phyloP scores from a whole-genome alignment of 2,113 vertebrate species.

The Nyctereutes procyonoides region DNA sequence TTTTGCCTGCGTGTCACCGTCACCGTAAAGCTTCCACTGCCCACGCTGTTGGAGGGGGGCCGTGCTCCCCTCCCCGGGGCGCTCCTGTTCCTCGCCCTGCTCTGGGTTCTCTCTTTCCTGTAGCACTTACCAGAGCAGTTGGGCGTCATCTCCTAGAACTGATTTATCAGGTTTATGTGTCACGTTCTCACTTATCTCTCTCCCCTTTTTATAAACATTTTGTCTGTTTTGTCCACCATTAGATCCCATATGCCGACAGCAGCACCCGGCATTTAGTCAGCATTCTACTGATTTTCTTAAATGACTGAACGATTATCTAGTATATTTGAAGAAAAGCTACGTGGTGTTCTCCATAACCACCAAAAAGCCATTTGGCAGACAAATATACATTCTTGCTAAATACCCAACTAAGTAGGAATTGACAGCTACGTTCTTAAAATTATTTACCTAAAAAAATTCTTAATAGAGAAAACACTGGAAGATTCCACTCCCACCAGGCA shows the following conservation, averaged over 20 bases:
- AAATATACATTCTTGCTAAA: not conserved
- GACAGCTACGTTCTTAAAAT: not conserved
- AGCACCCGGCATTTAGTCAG: not conserved
- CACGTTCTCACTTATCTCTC: not conserved
- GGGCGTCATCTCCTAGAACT: not conserved
- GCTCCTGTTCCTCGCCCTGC: not conserved
- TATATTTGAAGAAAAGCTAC: not conserved
- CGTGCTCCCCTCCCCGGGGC: accelerated
- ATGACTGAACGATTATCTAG: not conserved
- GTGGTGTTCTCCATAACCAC: not conserved
- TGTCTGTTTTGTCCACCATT: not conserved
- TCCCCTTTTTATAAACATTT: not conserved
- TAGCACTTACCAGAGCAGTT: not conserved
- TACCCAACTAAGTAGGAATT: not conserved
- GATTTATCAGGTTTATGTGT: not conserved
- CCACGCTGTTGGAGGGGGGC: too few species aligned
- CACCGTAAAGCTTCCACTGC: not conserved
- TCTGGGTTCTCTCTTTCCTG: not conserved
- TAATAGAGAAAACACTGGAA: not conserved
- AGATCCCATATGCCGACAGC: not conserved
- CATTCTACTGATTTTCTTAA: not conserved
- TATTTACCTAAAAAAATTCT: not conserved
- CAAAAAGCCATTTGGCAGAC: not conserved
- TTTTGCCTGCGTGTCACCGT: not conserved
- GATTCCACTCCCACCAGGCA: not conserved